phyloP scores from a whole-genome alignment of 2,113 vertebrate species.

The Oryzias woworae region DNA sequence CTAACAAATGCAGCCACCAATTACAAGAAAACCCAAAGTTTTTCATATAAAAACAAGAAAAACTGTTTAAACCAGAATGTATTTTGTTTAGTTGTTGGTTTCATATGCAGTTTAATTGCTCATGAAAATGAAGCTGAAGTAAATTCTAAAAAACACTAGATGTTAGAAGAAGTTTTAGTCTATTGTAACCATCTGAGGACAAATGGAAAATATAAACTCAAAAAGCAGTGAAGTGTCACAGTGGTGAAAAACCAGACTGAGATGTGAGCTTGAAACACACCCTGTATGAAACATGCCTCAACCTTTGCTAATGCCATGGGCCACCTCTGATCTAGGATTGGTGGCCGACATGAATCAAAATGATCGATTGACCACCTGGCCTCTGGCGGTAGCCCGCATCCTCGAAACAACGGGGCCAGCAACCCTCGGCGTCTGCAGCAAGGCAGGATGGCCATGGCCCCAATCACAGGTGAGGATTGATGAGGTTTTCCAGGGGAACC shows the following conservation, averaged over 20 bases:
- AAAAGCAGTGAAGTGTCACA: not conserved
- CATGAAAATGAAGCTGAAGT: too few species aligned
- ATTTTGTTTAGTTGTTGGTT: too few species aligned
- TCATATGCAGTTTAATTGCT: too few species aligned
- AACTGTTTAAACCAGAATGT: too few species aligned
- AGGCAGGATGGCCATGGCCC: slow-evolving; percentile 1
- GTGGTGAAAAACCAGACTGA: not conserved
- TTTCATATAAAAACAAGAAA: too few species aligned
- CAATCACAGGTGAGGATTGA: slow-evolving; percentile 35
- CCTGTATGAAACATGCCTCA: slow-evolving; percentile 33
- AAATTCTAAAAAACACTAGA: too few species aligned
- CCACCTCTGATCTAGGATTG: slow-evolving; percentile 70
- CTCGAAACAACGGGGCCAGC: slow-evolving; percentile 45
- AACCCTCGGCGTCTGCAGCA: slow-evolving; percentile 23
- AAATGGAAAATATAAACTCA: not conserved
- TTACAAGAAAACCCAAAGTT: too few species aligned
- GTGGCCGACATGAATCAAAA: slow-evolving; percentile 68
- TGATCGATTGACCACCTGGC: slow-evolving; percentile 61
- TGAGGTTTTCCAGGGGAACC: slow-evolving; percentile 34
- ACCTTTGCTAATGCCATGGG: slow-evolving; percentile 66
- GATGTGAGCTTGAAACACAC: slow-evolving; percentile 19
- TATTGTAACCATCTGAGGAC: not conserved
- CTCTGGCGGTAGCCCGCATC: slow-evolving; percentile 44
- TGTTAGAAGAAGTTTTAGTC: too few species aligned
- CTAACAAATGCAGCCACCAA: too few species aligned